A percentile compares a stretch with the other conserved stretches of the same genome.
These are phyloP conservation scores for Cheiracanthium punctorium DNA, from an alignment of 2,888 invertebrate species.

Conservation along the genomic window DNA sequence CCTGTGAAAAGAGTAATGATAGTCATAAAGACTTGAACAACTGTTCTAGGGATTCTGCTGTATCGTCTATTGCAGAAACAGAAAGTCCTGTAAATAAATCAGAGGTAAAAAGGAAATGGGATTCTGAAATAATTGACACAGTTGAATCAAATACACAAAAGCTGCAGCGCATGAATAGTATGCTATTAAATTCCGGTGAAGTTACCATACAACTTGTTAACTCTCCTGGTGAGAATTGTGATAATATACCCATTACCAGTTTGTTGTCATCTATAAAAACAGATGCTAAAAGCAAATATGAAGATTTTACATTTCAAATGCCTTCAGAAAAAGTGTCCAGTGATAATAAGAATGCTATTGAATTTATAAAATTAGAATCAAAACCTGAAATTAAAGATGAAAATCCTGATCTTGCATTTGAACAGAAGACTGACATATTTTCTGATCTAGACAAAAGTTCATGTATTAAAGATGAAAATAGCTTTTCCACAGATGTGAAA, in stretches of 20 bases:
- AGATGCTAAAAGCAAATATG: constrained; percentile 32
- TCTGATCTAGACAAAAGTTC: constrained; percentile 21
- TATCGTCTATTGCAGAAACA: constrained; percentile 3
- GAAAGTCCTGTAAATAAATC: constrained; percentile 29
- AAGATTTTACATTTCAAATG: constrained; percentile 33
- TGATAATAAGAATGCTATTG: constrained; percentile 24
- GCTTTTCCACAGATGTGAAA: constrained; percentile 18
- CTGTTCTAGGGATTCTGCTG: constrained; percentile 10
- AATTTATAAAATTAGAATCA: constrained; percentile 48
- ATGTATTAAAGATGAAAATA: not conserved
- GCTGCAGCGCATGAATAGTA: constrained; percentile 44
- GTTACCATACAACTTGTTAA: constrained; percentile 38
- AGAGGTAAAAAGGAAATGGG: constrained; percentile 57
- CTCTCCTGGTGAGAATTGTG: constrained; percentile 32
- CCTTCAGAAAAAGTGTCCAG: constrained; percentile 20
- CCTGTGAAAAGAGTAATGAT: constrained; percentile 57
- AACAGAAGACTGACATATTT: constrained; percentile 33
- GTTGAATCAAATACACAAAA: constrained; percentile 35
- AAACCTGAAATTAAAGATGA: constrained; percentile 16
- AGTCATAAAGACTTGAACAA: constrained; percentile 23
- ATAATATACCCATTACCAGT: constrained; percentile 49
- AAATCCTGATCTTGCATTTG: constrained; percentile 26
- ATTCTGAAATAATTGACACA: constrained; percentile 29
- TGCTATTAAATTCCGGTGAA: constrained; percentile 41
- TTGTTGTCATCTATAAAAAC: constrained; percentile 42